Evolutionary conservation across 2,797 vertebrate species (phyloP).

Genomic region (Rhabdomys pumilio): DNA sequence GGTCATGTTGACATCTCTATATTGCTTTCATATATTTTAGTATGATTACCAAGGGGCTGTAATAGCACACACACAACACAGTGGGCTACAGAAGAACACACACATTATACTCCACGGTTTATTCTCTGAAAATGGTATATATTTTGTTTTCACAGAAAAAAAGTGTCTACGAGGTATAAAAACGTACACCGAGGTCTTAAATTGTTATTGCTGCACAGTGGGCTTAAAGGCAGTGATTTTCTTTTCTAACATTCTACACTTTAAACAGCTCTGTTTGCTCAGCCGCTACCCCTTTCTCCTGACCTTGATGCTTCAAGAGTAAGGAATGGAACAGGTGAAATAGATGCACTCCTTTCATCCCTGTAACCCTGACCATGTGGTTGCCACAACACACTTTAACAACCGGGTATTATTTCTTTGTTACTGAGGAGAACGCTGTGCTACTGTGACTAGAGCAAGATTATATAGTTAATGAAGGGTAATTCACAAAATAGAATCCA

Average conservation of each 20-base stretch:
- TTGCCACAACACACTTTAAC: slow-evolving; percentile 15
- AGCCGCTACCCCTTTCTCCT: background rate
- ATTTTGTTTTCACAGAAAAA: slow-evolving; percentile 22
- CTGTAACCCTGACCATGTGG: background rate
- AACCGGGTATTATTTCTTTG: slow-evolving; percentile 28
- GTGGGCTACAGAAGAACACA: background rate
- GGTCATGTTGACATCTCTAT: slow-evolving; percentile 51
- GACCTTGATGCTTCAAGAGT: slow-evolving; percentile 8
- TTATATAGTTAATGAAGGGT: slow-evolving; percentile 30
- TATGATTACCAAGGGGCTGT: slow-evolving; percentile 45
- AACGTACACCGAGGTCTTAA: slow-evolving; percentile 20
- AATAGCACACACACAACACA: slow-evolving; percentile 19
- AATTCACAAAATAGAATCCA: slow-evolving; percentile 35
- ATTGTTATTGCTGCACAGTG: slow-evolving; percentile 18
- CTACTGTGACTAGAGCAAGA: background rate
- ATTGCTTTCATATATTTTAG: slow-evolving; percentile 61
- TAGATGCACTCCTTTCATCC: background rate
- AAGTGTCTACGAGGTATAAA: slow-evolving; percentile 15
- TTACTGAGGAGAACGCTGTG: slow-evolving; percentile 38
- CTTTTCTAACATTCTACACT: slow-evolving; percentile 42
- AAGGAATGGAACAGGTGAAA: slow-evolving; percentile 14
- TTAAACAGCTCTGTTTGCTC: slow-evolving; percentile 12
- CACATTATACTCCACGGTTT: slow-evolving; percentile 15
- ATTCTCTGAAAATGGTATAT: background rate
- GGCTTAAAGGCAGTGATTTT: slow-evolving; percentile 25